Conservation (phyloP, 2,113 vertebrate genomes). For the Sinocyclocheilus anophthalmus region DNA sequence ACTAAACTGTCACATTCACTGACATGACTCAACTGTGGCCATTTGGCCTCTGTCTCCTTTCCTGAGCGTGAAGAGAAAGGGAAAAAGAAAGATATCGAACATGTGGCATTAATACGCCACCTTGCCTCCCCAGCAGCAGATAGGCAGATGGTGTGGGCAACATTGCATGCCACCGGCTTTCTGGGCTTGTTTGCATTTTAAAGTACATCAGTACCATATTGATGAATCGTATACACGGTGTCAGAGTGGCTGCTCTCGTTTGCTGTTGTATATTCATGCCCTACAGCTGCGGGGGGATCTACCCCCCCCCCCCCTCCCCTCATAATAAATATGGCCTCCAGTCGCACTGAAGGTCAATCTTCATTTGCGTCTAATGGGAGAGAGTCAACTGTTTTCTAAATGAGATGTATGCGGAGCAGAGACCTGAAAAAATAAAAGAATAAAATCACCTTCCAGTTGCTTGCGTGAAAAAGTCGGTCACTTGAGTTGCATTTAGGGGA, state of each 20-base stretch:
- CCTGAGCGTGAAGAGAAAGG: background rate
- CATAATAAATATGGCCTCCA: slow-evolving; percentile 83
- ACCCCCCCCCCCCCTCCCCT: slow-evolving; percentile 68
- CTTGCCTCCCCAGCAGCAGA: slow-evolving; percentile 93
- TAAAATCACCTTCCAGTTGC: slow-evolving; percentile 78
- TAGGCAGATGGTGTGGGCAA: slow-evolving; percentile 93
- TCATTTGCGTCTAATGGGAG: slow-evolving; percentile 81
- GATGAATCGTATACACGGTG: slow-evolving; percentile 97
- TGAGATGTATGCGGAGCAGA: slow-evolving; percentile 79
- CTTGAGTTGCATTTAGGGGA: slow-evolving; percentile 67
- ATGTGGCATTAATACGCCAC: slow-evolving; percentile 93
- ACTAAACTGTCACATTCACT: slow-evolving; percentile 85
- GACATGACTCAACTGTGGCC: slow-evolving; percentile 87
- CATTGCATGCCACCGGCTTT: slow-evolving; percentile 91
- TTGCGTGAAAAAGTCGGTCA: slow-evolving; percentile 73
- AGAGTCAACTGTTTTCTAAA: slow-evolving; percentile 84
- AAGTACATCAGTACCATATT: slow-evolving; percentile 99
- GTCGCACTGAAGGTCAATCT: slow-evolving; percentile 81
- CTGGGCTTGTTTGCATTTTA: slow-evolving; percentile 99
- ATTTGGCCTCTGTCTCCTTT: slow-evolving; percentile 74
- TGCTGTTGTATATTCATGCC: slow-evolving; percentile 84
- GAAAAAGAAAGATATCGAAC: slow-evolving; percentile 78
- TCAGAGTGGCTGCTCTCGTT: slow-evolving; percentile 93
- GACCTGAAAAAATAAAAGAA: slow-evolving; percentile 68
- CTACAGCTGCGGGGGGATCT: slow-evolving; percentile 41